These are phyloP conservation scores for Netelia inedita DNA, from an alignment of 2,888 invertebrate genomes.

Conservation along the genomic window DNA sequence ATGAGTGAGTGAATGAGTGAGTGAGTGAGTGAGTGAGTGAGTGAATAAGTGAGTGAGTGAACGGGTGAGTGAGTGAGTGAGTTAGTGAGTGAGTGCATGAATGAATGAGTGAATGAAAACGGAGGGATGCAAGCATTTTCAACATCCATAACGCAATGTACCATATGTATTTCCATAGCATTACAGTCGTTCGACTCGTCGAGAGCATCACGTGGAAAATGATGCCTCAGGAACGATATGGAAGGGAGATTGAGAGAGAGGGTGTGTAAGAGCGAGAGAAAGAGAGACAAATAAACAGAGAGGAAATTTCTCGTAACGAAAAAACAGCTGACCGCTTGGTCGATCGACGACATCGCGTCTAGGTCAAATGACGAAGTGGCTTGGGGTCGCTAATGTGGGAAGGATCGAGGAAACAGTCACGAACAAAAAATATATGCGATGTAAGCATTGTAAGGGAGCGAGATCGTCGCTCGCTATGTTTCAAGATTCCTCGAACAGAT, in stretches of 20 bases:
- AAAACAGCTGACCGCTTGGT: conserved; percentile 24
- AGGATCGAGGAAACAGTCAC: conserved; percentile 29
- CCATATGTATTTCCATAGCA: not conserved
- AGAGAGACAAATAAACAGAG: conserved; percentile 61
- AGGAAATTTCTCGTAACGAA: conserved; percentile 8
- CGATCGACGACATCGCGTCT: conserved; percentile 28
- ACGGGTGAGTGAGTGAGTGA: no score
- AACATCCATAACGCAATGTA: no score
- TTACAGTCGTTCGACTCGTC: not conserved
- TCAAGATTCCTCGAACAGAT: conserved; percentile 3
- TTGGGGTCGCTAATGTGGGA: conserved; percentile 36
- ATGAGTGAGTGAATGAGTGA: no score
- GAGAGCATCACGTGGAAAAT: not conserved
- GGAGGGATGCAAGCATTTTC: no score
- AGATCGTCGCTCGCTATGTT: not conserved
- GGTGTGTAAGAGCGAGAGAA: conserved; percentile 29
- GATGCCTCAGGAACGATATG: not conserved
- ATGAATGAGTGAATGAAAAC: no score
- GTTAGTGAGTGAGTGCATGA: no score
- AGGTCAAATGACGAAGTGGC: not conserved
- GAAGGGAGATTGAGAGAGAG: not conserved
- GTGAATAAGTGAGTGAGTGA: no score
- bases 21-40: no score
- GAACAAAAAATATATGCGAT: conserved; percentile 39
- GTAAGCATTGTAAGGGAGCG: not conserved